Conservation (phyloP, 1,140 invertebrate species). For the Bombyx mandarina region DNA sequence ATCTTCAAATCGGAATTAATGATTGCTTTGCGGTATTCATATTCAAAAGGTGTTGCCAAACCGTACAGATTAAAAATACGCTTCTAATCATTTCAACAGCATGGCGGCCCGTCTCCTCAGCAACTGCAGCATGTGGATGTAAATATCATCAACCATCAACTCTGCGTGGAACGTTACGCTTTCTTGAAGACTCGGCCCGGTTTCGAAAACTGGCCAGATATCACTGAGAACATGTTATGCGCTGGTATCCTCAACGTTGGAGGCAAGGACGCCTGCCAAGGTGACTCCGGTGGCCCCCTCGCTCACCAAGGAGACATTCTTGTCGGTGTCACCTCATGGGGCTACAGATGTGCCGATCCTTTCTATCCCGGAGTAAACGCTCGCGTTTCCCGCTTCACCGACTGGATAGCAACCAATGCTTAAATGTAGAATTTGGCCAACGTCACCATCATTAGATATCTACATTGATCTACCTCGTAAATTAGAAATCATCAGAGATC, state of each 20-base stretch:
- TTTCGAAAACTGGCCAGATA: constrained; percentile 21
- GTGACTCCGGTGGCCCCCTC: constrained; percentile 77
- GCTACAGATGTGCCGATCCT: constrained; percentile 76
- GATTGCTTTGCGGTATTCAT: no score
- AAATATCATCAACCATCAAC: constrained; percentile 54
- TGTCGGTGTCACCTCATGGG: constrained; percentile 82
- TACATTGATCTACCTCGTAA: no score
- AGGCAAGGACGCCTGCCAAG: constrained; percentile 55
- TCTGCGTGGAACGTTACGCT: constrained; percentile 41
- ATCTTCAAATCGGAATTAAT: no score
- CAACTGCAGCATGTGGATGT: constrained; percentile 48
- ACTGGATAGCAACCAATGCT: constrained; percentile 71
- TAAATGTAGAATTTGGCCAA: background rate
- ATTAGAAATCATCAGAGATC: no score
- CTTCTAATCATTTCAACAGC: constrained; percentile 10
- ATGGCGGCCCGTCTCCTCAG: constrained; percentile 19
- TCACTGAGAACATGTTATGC: constrained; percentile 48
- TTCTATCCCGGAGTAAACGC: constrained; percentile 81
- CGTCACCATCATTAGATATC: no score
- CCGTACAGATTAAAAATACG: no score
- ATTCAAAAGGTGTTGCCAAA: no score
- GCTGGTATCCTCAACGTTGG: constrained; percentile 29
- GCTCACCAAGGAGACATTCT: constrained; percentile 62
- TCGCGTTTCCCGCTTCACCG: constrained; percentile 74
- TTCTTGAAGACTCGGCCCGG: constrained; percentile 24